phyloP scores from a whole-genome alignment of 2,113 vertebrate species.

The Salvelinus alpinus region DNA sequence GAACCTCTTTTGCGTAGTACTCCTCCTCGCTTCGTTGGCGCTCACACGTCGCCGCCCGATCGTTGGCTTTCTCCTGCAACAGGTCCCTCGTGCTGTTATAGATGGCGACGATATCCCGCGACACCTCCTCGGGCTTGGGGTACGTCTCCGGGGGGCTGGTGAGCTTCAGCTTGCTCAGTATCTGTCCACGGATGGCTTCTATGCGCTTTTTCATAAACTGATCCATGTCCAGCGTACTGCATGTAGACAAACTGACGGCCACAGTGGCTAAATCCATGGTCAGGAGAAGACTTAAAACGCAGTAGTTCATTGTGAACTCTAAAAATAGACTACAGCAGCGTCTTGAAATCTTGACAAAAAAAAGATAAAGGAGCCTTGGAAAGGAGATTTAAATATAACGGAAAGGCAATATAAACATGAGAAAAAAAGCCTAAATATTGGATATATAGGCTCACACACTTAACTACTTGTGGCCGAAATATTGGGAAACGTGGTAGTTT shows the following conservation, averaged over 20 bases:
- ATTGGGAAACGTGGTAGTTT: background rate
- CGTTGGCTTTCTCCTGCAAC: conserved; percentile 91
- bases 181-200: conserved; percentile 94
- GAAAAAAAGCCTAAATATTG: conserved; percentile 2
- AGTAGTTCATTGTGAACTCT: conserved; percentile 85
- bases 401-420: conserved; percentile 17
- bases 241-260: conserved; percentile 90
- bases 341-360: conserved; percentile 4
- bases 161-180: conserved; percentile 96
- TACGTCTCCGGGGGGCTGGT: conserved; percentile 83
- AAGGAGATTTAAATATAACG: conserved; percentile 25
- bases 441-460: conserved; percentile 10
- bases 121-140: conserved; percentile 88
- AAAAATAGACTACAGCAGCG: background rate
- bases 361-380: conserved; percentile 12
- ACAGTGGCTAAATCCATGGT: conserved; percentile 85
- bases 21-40: conserved; percentile 91
- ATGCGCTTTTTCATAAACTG: conserved; percentile 96
- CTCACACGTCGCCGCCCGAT: conserved; percentile 88
- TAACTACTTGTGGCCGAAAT: background rate
- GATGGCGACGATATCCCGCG: conserved; percentile 92
- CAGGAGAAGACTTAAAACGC: conserved; percentile 83
- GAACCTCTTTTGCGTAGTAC: conserved; percentile 97
- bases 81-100: conserved; percentile 98
- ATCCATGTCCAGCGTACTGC: conserved; percentile 95